Percentiles rank a stretch among this genome's conserved stretches.
Conservation (phyloP, 2,113 vertebrate species). For the Oncorhynchus mykiss region DNA sequence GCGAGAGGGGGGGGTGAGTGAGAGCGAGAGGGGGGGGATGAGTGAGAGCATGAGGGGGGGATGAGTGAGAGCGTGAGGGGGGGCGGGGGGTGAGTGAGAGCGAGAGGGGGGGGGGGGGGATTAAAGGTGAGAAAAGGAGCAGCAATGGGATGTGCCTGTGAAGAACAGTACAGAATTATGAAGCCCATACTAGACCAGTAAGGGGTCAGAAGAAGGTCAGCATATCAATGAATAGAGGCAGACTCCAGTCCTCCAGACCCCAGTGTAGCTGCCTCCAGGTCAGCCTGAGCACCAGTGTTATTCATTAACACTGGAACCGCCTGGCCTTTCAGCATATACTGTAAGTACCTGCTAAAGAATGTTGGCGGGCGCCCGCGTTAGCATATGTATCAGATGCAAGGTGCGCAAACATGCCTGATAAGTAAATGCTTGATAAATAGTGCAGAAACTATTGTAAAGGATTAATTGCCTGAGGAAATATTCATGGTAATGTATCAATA, state of each 20-base stretch:
- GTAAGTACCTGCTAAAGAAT: too few species aligned
- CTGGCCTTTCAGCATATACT: too few species aligned
- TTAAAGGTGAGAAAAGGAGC: not conserved
- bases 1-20: not conserved
- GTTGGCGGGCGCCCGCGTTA: too few species aligned
- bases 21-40: not conserved
- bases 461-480: too few species aligned
- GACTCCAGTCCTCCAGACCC: conserved; percentile 45
- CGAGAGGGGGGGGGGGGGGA: not conserved
- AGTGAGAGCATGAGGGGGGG: not conserved
- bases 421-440: too few species aligned
- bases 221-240: not conserved
- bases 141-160: conserved; percentile 22
- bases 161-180: conserved; percentile 35
- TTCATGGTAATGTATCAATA: too few species aligned
- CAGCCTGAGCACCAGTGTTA: conserved; percentile 54
- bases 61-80: not conserved
- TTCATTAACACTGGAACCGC: conserved; percentile 53
- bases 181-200: conserved; percentile 26
- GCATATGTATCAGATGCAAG: too few species aligned
- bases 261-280: conserved; percentile 45
- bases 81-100: not conserved
- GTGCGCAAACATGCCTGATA: too few species aligned
- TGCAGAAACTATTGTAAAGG: too few species aligned
- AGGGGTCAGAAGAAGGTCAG: conserved; percentile 21